Evolutionary conservation across 1,140 invertebrate species (phyloP).

Genomic region (Brachystomella parvula): DNA sequence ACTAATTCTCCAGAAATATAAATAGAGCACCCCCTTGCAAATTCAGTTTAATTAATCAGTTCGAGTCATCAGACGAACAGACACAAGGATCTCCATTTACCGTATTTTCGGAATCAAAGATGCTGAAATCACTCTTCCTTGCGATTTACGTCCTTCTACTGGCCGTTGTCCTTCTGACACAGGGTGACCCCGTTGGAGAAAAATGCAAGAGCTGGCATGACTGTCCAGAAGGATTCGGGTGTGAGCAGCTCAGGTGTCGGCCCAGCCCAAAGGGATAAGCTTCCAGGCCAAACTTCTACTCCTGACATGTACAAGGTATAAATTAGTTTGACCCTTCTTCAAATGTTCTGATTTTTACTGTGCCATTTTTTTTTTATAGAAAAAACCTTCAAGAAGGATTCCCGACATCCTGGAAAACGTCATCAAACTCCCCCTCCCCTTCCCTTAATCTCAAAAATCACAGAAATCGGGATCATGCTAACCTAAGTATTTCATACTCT

Average conservation of each 20-base stretch:
- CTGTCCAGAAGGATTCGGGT: not conserved
- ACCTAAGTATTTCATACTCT: no score
- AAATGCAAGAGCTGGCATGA: not conserved
- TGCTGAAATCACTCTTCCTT: not conserved
- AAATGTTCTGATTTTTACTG: not conserved
- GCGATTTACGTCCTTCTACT: not conserved
- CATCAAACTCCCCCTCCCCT: not conserved
- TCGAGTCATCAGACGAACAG: not conserved
- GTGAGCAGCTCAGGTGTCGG: not conserved
- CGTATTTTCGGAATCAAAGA: no score
- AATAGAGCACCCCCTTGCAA: not conserved
- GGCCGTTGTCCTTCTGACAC: not conserved
- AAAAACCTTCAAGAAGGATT: not conserved
- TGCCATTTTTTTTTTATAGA: not conserved
- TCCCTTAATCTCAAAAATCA: no score
- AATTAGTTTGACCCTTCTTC: not conserved
- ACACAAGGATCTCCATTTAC: not conserved
- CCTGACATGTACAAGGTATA: not conserved
- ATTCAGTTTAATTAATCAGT: not conserved
- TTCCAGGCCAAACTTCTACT: not conserved
- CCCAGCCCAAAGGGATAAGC: not conserved
- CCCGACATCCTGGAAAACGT: not conserved
- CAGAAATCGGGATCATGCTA: no score
- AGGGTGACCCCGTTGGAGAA: not conserved
- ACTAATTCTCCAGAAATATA: constrained; percentile 1